Percentiles rank a stretch among this genome's conserved stretches.
Evolutionary conservation across 2,113 vertebrate genomes (phyloP).

Genomic region (Hydropotes inermis): DNA sequence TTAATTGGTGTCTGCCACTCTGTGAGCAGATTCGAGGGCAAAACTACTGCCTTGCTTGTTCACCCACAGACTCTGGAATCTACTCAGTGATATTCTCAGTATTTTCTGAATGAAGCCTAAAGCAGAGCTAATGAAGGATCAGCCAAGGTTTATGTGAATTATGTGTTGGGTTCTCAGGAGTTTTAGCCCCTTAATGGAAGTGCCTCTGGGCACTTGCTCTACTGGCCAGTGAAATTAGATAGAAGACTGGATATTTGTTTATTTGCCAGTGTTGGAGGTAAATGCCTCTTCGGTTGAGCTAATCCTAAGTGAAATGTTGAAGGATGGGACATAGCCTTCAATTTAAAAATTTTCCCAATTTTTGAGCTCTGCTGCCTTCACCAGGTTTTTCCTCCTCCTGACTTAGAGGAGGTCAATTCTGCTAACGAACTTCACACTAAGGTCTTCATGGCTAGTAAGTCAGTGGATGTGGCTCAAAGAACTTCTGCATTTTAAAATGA

Average conservation of each 20-base stretch:
- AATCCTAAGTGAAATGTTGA: not conserved
- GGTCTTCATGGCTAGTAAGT: not conserved
- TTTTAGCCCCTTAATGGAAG: not conserved
- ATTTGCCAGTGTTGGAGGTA: not conserved
- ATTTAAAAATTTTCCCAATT: not conserved
- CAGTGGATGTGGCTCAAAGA: not conserved
- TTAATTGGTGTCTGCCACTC: not conserved
- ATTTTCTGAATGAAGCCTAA: slow-evolving; percentile 15
- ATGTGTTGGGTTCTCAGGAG: not conserved
- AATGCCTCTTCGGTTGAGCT: not conserved
- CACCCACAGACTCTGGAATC: not conserved
- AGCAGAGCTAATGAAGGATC: not conserved
- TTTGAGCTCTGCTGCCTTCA: not conserved
- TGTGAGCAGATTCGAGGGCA: not conserved
- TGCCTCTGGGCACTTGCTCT: not conserved
- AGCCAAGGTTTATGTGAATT: not conserved
- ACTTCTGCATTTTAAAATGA: not conserved
- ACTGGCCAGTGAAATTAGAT: not conserved
- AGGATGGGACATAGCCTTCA: not conserved
- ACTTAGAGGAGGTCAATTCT: not conserved
- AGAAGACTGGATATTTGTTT: not conserved
- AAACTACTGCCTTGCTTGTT: not conserved
- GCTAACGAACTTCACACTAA: not conserved
- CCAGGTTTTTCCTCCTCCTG: not conserved
- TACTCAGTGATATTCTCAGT: not conserved